A percentile compares a stretch with the other conserved stretches of the same genome.
Conservation (phyloP, 2,113 vertebrate species). For the Pseudonaja textilis region DNA sequence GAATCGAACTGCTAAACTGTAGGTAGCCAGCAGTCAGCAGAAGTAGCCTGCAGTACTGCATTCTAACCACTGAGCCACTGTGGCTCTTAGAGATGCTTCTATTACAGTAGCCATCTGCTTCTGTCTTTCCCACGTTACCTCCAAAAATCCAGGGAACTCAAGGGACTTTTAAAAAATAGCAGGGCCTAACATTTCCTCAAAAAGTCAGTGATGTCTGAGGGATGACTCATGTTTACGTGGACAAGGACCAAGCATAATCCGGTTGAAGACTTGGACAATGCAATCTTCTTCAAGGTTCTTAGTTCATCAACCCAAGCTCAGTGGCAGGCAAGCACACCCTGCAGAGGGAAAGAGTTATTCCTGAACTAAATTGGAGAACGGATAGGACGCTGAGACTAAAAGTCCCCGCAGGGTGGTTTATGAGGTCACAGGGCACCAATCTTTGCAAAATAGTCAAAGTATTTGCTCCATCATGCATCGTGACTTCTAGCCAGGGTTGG, state of each 20-base stretch:
- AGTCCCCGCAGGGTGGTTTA: background rate
- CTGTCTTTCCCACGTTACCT: background rate
- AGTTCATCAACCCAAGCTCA: background rate
- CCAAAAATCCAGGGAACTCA: background rate
- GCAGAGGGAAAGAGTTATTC: background rate
- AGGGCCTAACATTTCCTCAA: background rate
- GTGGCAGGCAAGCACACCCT: background rate
- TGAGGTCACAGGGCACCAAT: background rate
- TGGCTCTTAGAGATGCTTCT: background rate
- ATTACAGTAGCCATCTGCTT: background rate
- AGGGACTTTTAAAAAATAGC: background rate
- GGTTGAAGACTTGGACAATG: background rate
- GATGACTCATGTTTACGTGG: background rate
- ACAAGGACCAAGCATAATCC: background rate
- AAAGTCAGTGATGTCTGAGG: background rate
- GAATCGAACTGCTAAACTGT: too few relatives aligned
- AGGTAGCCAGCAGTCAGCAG: too few relatives aligned
- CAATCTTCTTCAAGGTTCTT: background rate
- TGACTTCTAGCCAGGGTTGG: background rate
- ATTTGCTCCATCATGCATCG: background rate
- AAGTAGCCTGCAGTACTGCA: too few relatives aligned
- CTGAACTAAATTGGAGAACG: conserved; percentile 16
- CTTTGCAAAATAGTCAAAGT: conserved; percentile 12
- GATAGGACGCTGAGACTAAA: conserved; percentile 8
- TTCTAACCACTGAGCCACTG: too few relatives aligned